phyloP scores from a whole-genome alignment of 2,113 vertebrate genomes.

The Puntigrus tetrazona region DNA sequence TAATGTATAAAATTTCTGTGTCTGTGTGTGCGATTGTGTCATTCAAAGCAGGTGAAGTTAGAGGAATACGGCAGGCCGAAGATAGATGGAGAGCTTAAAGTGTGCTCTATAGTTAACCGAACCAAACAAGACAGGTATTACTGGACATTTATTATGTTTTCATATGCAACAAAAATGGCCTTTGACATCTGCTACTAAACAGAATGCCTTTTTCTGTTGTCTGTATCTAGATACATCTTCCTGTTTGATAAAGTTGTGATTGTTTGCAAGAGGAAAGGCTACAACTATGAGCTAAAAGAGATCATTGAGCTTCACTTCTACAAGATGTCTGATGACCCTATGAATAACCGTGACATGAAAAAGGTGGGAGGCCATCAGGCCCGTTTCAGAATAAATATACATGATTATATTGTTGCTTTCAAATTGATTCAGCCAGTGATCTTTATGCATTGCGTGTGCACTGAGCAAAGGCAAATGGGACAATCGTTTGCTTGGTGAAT shows the following conservation, averaged over 20 bases:
- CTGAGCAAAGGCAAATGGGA: background rate
- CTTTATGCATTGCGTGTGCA: background rate
- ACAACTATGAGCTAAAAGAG: constrained; percentile 96
- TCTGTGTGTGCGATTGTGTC: constrained; percentile 3
- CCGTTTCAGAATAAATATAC: background rate
- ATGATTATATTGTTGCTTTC: background rate
- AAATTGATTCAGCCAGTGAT: background rate
- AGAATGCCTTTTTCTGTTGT: background rate
- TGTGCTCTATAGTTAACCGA: constrained; percentile 92
- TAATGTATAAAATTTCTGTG: background rate
- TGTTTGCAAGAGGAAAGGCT: constrained; percentile 93
- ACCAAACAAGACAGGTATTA: constrained; percentile 95
- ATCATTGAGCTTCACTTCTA: constrained; percentile 92
- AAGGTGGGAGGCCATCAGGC: constrained; percentile 77
- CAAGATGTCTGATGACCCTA: constrained; percentile 95
- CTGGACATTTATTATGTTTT: background rate
- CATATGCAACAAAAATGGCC: background rate
- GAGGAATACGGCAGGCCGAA: constrained; percentile 94
- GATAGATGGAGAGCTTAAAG: constrained; percentile 96
- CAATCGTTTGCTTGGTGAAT: background rate
- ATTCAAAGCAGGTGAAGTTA: constrained; percentile 88
- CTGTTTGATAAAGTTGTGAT: constrained; percentile 98
- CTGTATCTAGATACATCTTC: constrained; percentile 88
- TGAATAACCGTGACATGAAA: constrained; percentile 94
- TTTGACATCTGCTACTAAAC: background rate